phyloP scores from a whole-genome alignment of 2,797 vertebrate genomes.

The Coregonus sp. region DNA sequence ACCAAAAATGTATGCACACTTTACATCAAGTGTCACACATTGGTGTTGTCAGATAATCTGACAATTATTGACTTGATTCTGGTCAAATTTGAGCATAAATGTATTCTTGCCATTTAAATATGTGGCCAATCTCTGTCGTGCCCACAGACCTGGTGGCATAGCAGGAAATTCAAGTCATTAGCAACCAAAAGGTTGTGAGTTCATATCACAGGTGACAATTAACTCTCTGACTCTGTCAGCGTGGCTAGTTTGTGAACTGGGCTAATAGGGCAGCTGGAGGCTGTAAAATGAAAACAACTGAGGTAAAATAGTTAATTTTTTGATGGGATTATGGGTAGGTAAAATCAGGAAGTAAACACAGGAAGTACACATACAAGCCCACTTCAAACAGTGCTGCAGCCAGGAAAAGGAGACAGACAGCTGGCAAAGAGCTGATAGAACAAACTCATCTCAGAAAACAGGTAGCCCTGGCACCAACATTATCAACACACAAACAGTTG shows the following conservation, averaged over 20 bases:
- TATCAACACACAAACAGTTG: background rate
- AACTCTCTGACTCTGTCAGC: background rate
- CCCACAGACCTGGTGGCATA: no score
- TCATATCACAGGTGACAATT: background rate
- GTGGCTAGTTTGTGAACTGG: background rate
- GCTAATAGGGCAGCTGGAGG: background rate
- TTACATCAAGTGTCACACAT: no score
- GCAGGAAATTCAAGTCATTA: no score
- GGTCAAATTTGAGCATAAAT: no score
- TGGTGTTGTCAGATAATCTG: no score
- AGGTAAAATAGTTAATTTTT: background rate
- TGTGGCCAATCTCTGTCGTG: no score
- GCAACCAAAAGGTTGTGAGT: no score
- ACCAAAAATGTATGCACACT: no score
- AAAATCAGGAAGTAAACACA: constrained; percentile 5
- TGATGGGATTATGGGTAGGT: constrained; percentile 1
- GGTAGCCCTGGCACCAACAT: background rate
- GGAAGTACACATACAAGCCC: background rate
- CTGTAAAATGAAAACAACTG: background rate
- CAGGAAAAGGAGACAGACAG: background rate
- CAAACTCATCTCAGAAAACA: background rate
- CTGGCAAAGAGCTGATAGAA: constrained; percentile 2
- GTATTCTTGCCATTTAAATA: no score
- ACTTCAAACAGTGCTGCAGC: background rate
- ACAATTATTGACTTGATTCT: no score